Percentiles rank a stretch among this genome's conserved stretches.
phyloP scores from a whole-genome alignment of 23 tunicate species.

The Trididemnum nubilum region DNA sequence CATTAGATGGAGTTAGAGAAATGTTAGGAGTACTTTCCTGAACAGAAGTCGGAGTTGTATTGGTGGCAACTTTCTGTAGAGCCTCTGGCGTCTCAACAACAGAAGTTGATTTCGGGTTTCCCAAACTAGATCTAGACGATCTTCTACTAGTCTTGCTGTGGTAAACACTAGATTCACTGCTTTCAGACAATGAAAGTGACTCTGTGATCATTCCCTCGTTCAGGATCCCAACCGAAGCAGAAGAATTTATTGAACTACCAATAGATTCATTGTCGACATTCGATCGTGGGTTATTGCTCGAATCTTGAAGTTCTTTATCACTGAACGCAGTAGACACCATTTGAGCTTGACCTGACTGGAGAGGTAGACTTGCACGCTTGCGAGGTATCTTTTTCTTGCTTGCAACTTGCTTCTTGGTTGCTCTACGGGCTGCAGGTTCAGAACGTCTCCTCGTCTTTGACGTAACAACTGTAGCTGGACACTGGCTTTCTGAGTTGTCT shows the following conservation, averaged over 20 bases:
- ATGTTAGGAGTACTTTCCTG: constrained; percentile 10
- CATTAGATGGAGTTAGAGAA: constrained; percentile 12
- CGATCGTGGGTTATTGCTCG: not conserved
- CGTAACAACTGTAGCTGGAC: not conserved
- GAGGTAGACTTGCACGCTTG: not conserved
- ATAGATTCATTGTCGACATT: not conserved
- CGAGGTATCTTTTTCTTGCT: not conserved
- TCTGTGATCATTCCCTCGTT: constrained; percentile 16
- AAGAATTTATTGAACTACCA: not conserved
- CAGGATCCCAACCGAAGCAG: not conserved
- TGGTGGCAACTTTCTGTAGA: no score
- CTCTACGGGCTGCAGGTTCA: not conserved
- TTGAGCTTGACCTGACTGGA: not conserved
- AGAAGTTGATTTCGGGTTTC: not conserved
- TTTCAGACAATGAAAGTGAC: not conserved
- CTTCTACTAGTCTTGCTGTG: not conserved
- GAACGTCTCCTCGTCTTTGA: not conserved
- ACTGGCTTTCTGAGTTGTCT: not conserved
- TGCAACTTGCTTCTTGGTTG: not conserved
- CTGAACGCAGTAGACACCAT: not conserved
- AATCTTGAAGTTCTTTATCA: not conserved
- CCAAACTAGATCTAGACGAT: not conserved
- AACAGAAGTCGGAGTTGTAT: not conserved
- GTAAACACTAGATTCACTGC: not conserved
- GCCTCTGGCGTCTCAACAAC: no score